phyloP scores from a whole-genome alignment of 2,888 invertebrate species.

The Drosophila neutralis region DNA sequence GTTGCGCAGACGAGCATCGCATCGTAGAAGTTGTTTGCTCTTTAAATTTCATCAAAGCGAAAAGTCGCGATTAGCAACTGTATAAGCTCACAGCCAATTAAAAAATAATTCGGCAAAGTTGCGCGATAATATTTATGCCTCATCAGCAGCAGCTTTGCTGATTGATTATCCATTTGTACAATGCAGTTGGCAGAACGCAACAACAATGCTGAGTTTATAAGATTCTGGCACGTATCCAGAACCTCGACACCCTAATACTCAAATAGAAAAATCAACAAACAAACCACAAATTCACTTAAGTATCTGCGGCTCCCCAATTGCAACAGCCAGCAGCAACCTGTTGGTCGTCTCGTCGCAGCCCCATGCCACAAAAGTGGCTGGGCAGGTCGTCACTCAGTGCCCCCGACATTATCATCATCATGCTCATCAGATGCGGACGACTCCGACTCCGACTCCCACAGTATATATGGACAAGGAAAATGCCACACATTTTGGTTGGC shows the following conservation, averaged over 20 bases:
- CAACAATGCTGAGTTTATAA: constrained; percentile 10
- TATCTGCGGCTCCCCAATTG: constrained; percentile 24
- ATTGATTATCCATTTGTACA: constrained; percentile 10
- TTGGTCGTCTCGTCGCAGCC: constrained; percentile 16
- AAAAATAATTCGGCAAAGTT: constrained; percentile 22
- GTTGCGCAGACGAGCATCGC: constrained; percentile 38
- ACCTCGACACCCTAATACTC: constrained; percentile 3
- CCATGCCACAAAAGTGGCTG: constrained; percentile 39
- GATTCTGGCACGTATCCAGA: constrained; percentile 46
- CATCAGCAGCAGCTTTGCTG: constrained; percentile 38
- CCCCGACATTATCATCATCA: constrained; percentile 58
- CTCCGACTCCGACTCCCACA: constrained; percentile 3
- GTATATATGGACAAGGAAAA: constrained; percentile 45
- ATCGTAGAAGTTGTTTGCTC: constrained; percentile 16
- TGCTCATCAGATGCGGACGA: constrained; percentile 44
- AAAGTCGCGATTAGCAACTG: constrained; percentile 29
- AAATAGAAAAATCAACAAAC: constrained; percentile 4
- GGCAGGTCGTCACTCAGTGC: constrained; percentile 51
- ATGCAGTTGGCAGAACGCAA: not conserved
- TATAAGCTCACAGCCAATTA: constrained; percentile 46
- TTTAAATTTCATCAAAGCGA: constrained; percentile 20
- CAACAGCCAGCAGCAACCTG: constrained; percentile 33
- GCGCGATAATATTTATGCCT: constrained; percentile 32
- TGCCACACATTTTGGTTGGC: constrained; percentile 70
- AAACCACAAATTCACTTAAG: constrained; percentile 31